These are phyloP conservation scores for Loxodonta africana DNA, from an alignment of 2,113 vertebrate genomes.

Conservation along the genomic window DNA sequence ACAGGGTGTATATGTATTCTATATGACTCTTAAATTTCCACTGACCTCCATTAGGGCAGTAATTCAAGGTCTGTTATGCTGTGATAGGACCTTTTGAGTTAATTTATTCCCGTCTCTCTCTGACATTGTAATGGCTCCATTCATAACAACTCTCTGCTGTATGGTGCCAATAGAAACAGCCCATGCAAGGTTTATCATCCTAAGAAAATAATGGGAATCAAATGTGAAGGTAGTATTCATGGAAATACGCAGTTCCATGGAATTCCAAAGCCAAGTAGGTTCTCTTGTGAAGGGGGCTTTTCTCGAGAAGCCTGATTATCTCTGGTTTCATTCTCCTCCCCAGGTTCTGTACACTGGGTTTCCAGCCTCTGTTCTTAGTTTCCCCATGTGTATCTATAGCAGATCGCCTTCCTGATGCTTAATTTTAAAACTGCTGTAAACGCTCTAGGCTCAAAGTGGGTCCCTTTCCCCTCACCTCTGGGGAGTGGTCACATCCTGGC, in stretches of 20 bases:
- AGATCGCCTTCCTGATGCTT: background rate
- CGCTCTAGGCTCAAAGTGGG: background rate
- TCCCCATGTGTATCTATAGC: background rate
- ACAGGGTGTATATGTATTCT: background rate
- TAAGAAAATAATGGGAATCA: conserved; percentile 70
- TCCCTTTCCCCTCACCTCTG: background rate
- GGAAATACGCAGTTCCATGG: background rate
- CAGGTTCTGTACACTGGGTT: background rate
- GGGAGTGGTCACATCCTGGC: background rate
- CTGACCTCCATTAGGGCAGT: background rate
- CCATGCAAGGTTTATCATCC: background rate
- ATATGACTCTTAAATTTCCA: background rate
- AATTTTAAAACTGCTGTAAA: background rate
- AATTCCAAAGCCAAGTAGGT: background rate
- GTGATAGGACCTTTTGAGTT: conserved; percentile 27
- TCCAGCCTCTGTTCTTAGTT: background rate
- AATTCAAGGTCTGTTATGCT: conserved; percentile 52
- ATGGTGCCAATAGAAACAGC: conserved; percentile 32
- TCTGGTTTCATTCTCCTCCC: background rate
- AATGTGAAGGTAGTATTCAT: background rate
- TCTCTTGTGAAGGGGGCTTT: background rate
- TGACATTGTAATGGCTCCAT: conserved; percentile 52
- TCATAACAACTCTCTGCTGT: background rate
- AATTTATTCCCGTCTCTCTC: conserved; percentile 44
- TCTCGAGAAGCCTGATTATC: background rate